phyloP scores from a whole-genome alignment of 2,113 vertebrate species.

The Nannospalax galili region DNA sequence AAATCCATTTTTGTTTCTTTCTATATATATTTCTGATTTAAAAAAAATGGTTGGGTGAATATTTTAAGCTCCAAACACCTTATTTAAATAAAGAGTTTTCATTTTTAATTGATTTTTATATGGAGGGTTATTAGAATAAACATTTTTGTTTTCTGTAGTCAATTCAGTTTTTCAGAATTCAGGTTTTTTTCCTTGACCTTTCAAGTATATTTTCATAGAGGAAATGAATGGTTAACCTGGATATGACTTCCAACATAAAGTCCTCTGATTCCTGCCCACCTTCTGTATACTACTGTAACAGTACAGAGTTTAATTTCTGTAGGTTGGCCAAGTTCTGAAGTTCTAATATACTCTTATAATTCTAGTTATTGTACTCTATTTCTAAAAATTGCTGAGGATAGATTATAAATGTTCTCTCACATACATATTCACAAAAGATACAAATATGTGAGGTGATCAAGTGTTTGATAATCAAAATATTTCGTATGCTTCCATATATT shows the following conservation, averaged over 20 bases:
- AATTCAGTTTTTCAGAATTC: constrained; percentile 31
- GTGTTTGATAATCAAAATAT: neutral
- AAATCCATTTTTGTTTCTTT: neutral
- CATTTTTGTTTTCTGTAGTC: neutral
- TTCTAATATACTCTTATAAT: no score
- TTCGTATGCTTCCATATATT: neutral
- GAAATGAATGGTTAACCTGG: neutral
- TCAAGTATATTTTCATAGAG: neutral
- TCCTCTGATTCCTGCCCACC: neutral
- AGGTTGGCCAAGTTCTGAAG: neutral
- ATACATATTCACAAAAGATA: neutral
- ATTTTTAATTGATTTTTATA: no score
- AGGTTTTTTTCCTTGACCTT: neutral
- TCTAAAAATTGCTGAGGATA: neutral
- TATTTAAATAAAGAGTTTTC: no score
- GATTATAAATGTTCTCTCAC: neutral
- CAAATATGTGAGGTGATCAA: neutral
- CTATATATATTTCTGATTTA: no score
- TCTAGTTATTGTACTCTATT: neutral
- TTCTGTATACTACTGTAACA: neutral
- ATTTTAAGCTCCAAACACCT: no score
- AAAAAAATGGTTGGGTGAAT: no score
- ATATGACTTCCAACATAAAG: neutral
- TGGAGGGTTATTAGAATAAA: constrained; percentile 47
- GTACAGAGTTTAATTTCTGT: neutral